Conservation (phyloP, 2,113 vertebrate genomes). For the Hypomesus transpacificus region DNA sequence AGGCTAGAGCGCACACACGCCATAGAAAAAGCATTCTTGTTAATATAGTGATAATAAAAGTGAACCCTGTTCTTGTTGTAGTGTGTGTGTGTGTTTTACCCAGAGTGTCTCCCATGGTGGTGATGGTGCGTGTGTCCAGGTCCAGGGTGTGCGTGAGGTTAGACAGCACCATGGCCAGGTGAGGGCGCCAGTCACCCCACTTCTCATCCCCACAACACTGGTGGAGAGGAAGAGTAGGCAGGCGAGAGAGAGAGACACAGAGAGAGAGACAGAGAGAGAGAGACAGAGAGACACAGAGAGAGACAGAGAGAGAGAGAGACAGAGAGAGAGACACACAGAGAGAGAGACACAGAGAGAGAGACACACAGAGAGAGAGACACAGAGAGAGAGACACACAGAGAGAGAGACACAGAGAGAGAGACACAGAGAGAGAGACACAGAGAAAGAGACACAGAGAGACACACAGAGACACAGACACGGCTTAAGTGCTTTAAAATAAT, state of each 20-base stretch:
- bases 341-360: too few relatives aligned
- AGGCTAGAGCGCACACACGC: slow-evolving; percentile 69
- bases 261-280: neutral
- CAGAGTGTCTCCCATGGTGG: slow-evolving; percentile 96
- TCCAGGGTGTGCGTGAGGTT: slow-evolving; percentile 88
- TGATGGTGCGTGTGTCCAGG: slow-evolving; percentile 87
- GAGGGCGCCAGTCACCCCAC: slow-evolving; percentile 98
- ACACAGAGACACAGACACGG: too few relatives aligned
- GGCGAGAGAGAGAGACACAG: neutral
- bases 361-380: too few relatives aligned
- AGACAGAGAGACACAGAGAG: neutral
- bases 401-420: neutral
- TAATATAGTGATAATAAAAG: neutral
- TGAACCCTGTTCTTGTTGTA: neutral
- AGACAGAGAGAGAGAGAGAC: neutral
- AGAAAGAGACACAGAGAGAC: too few relatives aligned
- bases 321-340: too few relatives aligned
- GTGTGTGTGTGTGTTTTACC: slow-evolving; percentile 67
- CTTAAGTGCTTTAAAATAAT: too few relatives aligned
- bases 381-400: too few relatives aligned
- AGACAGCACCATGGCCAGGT: slow-evolving; percentile 95
- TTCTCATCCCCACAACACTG: slow-evolving; percentile 98
- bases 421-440: too few relatives aligned
- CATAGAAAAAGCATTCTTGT: neutral
- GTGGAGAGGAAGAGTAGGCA: slow-evolving; percentile 16